A percentile compares a stretch with the other conserved stretches of the same genome.
Evolutionary conservation across 1,140 invertebrate species (phyloP).

Genomic region (Pseudomyrmex dendroicus): DNA sequence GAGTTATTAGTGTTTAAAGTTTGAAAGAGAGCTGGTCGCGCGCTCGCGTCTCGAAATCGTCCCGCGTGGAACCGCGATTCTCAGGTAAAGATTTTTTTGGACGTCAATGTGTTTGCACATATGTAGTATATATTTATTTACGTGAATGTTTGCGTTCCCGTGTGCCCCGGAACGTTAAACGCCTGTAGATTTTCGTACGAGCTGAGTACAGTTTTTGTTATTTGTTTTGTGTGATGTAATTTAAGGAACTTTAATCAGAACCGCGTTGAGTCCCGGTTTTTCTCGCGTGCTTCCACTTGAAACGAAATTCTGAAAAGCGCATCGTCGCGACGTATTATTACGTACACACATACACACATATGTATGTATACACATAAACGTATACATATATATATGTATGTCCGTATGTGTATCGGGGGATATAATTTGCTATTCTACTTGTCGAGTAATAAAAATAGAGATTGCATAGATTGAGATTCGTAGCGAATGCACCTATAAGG

Average conservation of each 20-base stretch:
- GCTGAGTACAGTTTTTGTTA: not conserved
- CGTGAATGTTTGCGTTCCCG: not conserved
- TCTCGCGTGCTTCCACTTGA: not conserved
- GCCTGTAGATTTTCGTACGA: not conserved
- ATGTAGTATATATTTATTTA: not conserved
- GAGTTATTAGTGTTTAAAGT: conserved; percentile 76
- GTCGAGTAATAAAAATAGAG: conserved; percentile 85
- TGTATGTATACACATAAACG: conserved; percentile 32
- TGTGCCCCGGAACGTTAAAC: too few relatives aligned
- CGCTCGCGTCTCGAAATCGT: conserved; percentile 57
- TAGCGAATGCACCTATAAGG: conserved; percentile 83
- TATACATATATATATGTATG: conserved; percentile 60
- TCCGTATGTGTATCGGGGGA: conserved; percentile 60
- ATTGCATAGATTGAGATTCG: conserved; percentile 84
- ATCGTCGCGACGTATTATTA: conserved; percentile 20
- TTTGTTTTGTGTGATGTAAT: not conserved
- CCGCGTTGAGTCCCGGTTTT: not conserved
- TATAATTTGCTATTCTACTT: conserved; percentile 75
- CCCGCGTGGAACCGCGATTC: conserved; percentile 37
- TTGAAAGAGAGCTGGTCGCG: conserved; percentile 69
- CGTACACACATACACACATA: not conserved
- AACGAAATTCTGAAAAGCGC: conserved; percentile 36
- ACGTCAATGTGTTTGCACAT: not conserved
- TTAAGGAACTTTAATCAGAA: conserved; percentile 53
- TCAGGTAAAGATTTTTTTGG: conserved; percentile 5